Conservation (phyloP, 2,888 invertebrate genomes). For the Dascillus cervinus region DNA sequence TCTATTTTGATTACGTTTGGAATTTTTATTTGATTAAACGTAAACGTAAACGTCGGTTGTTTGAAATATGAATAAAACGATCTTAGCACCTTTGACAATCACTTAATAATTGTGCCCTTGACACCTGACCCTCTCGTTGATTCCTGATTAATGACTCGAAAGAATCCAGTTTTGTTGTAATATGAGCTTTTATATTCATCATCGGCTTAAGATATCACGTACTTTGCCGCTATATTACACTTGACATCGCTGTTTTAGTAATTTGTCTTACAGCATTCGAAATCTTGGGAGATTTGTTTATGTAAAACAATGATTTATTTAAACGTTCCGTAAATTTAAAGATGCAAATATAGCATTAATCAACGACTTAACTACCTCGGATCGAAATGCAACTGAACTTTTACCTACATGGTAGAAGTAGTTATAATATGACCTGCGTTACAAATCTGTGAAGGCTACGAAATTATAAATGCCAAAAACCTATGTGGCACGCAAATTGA, state of each 20-base stretch:
- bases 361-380: slow-evolving; percentile 7
- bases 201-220: slow-evolving; percentile 20
- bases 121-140: slow-evolving; percentile 1
- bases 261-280: slow-evolving; percentile 17
- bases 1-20: too few relatives aligned
- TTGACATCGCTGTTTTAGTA: slow-evolving; percentile 16
- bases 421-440: too few relatives aligned
- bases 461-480: slow-evolving; percentile 7
- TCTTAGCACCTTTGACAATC: too few relatives aligned
- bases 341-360: slow-evolving; percentile 13
- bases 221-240: slow-evolving; percentile 17
- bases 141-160: slow-evolving; percentile 6
- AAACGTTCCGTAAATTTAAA: too few relatives aligned
- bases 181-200: slow-evolving; percentile 16
- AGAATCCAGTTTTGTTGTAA: slow-evolving; percentile 14
- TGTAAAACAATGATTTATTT: too few relatives aligned
- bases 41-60: too few relatives aligned
- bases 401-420: too few relatives aligned
- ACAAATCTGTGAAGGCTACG: too few relatives aligned
- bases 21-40: too few relatives aligned
- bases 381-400: not conserved
- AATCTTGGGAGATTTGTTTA: too few relatives aligned
- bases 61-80: too few relatives aligned
- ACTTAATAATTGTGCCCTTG: slow-evolving; percentile 2
- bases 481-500: slow-evolving; percentile 7